phyloP scores from a whole-genome alignment of 2,888 invertebrate species.

The Arenicola marina region DNA sequence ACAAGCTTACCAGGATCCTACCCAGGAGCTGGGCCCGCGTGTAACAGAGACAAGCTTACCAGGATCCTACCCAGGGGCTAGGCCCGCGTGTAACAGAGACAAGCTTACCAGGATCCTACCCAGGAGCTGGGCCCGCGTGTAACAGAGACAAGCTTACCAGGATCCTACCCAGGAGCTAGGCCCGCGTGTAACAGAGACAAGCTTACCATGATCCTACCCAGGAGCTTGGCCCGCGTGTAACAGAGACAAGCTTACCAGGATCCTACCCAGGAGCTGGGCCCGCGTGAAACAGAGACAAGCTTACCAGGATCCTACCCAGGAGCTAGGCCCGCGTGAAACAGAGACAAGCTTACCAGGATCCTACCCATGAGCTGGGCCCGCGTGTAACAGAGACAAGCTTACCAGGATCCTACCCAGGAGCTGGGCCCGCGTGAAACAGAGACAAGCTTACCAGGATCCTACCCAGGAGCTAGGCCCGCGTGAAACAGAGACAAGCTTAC shows the following conservation, averaged over 20 bases:
- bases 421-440: constrained; percentile 29
- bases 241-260: no score
- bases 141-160: no score
- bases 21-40: constrained; percentile 26
- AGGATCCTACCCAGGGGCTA: constrained; percentile 24
- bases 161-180: constrained; percentile 23
- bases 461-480: constrained; percentile 22
- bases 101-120: constrained; percentile 30
- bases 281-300: no score
- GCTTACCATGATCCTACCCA: constrained; percentile 27
- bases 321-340: constrained; percentile 30
- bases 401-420: constrained; percentile 27
- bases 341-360: constrained; percentile 33
- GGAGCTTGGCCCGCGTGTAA: constrained; percentile 29
- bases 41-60: no score
- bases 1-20: constrained; percentile 31
- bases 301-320: constrained; percentile 26
- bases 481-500: no score
- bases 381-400: no score
- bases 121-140: constrained; percentile 28
- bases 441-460: constrained; percentile 32
- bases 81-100: constrained; percentile 30
- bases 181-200: no score
- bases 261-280: constrained; percentile 21
- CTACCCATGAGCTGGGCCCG: constrained; percentile 22